phyloP scores from a whole-genome alignment of 2,888 invertebrate species.

The Drepana falcataria region DNA sequence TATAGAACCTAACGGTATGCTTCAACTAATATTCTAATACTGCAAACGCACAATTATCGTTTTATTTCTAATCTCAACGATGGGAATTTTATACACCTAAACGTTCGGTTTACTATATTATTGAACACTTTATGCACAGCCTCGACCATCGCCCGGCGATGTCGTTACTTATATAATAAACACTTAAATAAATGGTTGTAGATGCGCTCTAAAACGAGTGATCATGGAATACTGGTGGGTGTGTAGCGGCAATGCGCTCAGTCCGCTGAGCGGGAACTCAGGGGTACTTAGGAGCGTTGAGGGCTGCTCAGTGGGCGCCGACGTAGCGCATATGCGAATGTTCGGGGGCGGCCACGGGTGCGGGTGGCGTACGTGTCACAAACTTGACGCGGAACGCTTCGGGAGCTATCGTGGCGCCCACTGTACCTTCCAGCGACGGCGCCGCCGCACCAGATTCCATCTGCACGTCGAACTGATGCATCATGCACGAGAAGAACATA shows the following conservation, averaged over 20 bases:
- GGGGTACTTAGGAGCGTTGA: constrained; percentile 2
- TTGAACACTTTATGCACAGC: constrained; percentile 79
- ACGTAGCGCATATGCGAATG: constrained; percentile 61
- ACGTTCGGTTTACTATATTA: constrained; percentile 58
- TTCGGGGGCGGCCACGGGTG: constrained; percentile 60
- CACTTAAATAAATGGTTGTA: constrained; percentile 67
- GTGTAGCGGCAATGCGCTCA: constrained; percentile 28
- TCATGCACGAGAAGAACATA: constrained; percentile 89
- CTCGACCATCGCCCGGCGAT: constrained; percentile 64
- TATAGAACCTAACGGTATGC: constrained; percentile 44
- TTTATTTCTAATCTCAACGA: constrained; percentile 64
- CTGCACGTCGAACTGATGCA: constrained; percentile 88
- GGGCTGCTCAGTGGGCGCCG: constrained; percentile 51
- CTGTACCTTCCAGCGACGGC: constrained; percentile 89
- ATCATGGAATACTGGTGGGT: constrained; percentile 77
- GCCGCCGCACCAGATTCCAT: constrained; percentile 84
- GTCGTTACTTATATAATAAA: constrained; percentile 62
- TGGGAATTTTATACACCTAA: constrained; percentile 64
- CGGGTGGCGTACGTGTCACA: constrained; percentile 64
- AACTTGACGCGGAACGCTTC: constrained; percentile 87
- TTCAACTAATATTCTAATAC: constrained; percentile 54
- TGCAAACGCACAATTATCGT: constrained; percentile 54
- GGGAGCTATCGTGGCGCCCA: constrained; percentile 91
- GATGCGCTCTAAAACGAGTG: constrained; percentile 78
- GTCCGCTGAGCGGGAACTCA: constrained; percentile 8